phyloP scores from a whole-genome alignment of 92 coral and sea anemone genomes.

The Blastomussa wellsi region DNA sequence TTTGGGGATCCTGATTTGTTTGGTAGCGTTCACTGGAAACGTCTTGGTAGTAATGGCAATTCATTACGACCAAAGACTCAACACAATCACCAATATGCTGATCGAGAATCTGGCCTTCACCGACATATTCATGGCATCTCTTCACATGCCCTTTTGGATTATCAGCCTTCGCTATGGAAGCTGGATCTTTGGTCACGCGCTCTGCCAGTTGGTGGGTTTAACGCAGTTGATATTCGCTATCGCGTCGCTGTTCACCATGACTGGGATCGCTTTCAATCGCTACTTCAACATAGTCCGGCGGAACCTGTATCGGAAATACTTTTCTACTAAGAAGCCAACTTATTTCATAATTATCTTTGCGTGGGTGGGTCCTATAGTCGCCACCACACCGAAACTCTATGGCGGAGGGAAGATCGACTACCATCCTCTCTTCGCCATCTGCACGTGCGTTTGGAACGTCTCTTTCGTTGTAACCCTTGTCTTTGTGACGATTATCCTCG shows the following conservation, averaged over 20 bases:
- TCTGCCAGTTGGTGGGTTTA: constrained; percentile 58
- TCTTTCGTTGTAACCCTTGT: constrained; percentile 69
- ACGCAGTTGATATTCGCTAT: constrained; percentile 68
- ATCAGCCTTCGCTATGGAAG: constrained; percentile 61
- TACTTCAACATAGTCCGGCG: constrained; percentile 69
- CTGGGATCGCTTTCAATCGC: constrained; percentile 70
- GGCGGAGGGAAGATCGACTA: constrained; percentile 83
- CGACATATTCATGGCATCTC: constrained; percentile 72
- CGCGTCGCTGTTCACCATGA: constrained; percentile 70
- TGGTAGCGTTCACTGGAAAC: constrained; percentile 53
- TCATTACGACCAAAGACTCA: constrained; percentile 60
- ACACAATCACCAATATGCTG: constrained; percentile 72
- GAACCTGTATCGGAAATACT: constrained; percentile 51
- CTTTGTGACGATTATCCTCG: constrained; percentile 43
- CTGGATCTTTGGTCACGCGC: constrained; percentile 58
- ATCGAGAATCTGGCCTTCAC: constrained; percentile 82
- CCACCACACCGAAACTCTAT: constrained; percentile 75
- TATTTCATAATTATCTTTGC: constrained; percentile 39
- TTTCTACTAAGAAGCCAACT: constrained; percentile 57
- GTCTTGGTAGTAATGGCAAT: constrained; percentile 55
- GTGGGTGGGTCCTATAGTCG: constrained; percentile 67
- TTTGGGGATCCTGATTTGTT: constrained; percentile 16
- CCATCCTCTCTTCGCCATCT: constrained; percentile 55
- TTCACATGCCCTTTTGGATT: constrained; percentile 87
- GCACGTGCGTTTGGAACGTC: constrained; percentile 73